phyloP scores from a whole-genome alignment of 1,140 invertebrate genomes.

The Ptiloglossa arizonensis region DNA sequence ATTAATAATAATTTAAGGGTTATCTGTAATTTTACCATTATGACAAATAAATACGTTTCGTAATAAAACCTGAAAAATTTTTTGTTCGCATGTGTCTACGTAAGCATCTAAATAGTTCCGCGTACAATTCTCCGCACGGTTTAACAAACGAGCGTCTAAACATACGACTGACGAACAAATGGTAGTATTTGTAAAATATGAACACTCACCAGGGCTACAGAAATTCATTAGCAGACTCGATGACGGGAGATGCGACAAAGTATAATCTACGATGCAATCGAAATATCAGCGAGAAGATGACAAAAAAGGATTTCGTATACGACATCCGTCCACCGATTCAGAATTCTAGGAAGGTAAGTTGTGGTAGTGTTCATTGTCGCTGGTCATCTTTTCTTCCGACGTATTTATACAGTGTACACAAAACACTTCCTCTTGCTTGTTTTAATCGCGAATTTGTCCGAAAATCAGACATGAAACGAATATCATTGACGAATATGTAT shows the following conservation, averaged over 20 bases:
- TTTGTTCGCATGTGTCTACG: conserved; percentile 5
- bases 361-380: too few species aligned
- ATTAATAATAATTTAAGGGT: conserved; percentile 56
- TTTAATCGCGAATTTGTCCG: neutral
- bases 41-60: conserved; percentile 65
- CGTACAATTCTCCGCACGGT: too few species aligned
- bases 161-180: conserved; percentile 31
- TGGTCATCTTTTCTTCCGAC: neutral
- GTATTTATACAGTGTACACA: too few species aligned
- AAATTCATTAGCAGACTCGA: conserved; percentile 11
- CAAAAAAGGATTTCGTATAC: conserved; percentile 72
- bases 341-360: conserved; percentile 57
- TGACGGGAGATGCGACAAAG: conserved; percentile 58
- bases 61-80: conserved; percentile 50
- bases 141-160: conserved; percentile 8
- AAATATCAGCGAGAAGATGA: conserved; percentile 73
- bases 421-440: neutral
- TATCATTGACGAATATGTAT: neutral
- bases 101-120: neutral
- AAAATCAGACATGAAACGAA: neutral
- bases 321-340: conserved; percentile 63
- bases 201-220: conserved; percentile 23
- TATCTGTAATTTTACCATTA: conserved; percentile 67
- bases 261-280: conserved; percentile 74
- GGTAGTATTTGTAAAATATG: conserved; percentile 35